Percentiles rank a stretch among this genome's conserved stretches.
phyloP scores from a whole-genome alignment of 2,113 vertebrate genomes.

The Puma concolor region DNA sequence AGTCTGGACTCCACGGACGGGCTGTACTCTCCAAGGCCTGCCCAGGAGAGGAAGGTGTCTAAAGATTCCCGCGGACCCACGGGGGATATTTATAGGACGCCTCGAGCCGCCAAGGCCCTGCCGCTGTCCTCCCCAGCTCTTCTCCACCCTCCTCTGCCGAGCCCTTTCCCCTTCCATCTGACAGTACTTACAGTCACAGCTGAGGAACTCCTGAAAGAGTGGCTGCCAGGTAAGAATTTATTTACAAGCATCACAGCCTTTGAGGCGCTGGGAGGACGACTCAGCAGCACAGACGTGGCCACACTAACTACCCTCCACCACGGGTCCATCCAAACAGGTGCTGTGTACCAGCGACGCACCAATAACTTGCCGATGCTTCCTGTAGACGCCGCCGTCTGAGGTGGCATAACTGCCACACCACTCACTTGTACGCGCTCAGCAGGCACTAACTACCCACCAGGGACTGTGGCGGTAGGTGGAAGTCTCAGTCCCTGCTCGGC shows the following conservation, averaged over 20 bases:
- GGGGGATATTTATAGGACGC: background rate
- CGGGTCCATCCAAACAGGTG: background rate
- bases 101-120: background rate
- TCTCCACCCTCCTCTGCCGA: background rate
- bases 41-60: background rate
- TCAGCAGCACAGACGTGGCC: rapidly evolving
- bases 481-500: background rate
- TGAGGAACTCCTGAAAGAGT: background rate
- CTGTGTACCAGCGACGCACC: background rate
- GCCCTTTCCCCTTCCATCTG: background rate
- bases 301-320: background rate
- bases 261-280: background rate
- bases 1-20: background rate
- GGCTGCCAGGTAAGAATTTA: background rate
- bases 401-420: background rate
- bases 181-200: background rate
- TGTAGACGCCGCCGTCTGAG: background rate
- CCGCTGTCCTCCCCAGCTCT: background rate
- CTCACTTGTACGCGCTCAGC: background rate
- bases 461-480: background rate
- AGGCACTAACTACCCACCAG: background rate
- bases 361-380: background rate
- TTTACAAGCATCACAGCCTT: background rate
- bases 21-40: background rate
- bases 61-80: background rate